Conservation (phyloP, 37 sponge, comb jelly and placozoan species). For the Tethya wilhelma region DNA sequence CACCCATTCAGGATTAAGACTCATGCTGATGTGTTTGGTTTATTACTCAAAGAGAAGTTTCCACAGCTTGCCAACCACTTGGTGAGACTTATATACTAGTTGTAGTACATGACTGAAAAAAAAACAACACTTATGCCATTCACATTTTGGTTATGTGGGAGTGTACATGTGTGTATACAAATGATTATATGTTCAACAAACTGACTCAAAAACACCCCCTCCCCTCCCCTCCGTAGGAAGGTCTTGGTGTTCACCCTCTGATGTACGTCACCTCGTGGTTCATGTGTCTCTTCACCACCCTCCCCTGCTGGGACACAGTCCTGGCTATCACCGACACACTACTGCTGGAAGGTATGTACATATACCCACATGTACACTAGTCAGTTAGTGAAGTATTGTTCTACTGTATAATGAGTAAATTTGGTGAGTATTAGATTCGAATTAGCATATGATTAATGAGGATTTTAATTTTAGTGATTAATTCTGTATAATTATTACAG, state of each 20-base stretch:
- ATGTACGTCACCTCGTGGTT: constrained; percentile 76
- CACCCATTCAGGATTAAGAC: constrained; percentile 17
- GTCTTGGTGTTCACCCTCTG: constrained; percentile 59
- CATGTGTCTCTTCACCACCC: constrained; percentile 61
- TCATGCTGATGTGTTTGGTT: constrained; percentile 27
- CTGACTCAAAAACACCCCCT: too few species aligned
- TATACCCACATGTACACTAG: too few species aligned
- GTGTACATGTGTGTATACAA: too few species aligned
- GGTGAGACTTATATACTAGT: constrained; percentile 4
- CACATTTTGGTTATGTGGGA: too few species aligned
- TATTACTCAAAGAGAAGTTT: constrained; percentile 21
- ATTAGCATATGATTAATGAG: not conserved
- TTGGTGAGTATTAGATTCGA: constrained; percentile 10
- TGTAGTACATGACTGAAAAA: too few species aligned
- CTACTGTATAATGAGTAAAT: constrained; percentile 22
- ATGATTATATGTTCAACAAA: not conserved
- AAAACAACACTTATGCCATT: too few species aligned
- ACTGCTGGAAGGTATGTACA: constrained; percentile 53
- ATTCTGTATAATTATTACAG: too few species aligned
- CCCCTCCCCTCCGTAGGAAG: constrained; percentile 20
- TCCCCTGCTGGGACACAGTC: constrained; percentile 78
- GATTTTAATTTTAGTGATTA: not conserved
- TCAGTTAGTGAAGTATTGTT: too few species aligned
- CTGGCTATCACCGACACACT: constrained; percentile 65
- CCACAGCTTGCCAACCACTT: constrained; percentile 34